Evolutionary conservation across 2,888 invertebrate genomes (phyloP).

Genomic region (Microctonus hyperodae): DNA sequence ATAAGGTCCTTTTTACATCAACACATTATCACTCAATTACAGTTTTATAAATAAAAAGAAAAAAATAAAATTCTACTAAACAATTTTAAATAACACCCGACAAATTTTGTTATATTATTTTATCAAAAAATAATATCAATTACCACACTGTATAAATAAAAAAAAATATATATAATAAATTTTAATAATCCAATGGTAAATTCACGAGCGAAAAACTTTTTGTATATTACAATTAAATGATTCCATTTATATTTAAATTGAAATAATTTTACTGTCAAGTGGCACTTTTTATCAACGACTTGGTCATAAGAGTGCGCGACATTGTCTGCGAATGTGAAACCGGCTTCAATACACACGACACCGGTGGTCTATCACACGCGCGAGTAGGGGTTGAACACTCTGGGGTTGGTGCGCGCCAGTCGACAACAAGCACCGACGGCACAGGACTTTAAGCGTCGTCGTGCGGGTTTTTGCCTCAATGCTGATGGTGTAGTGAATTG

Average conservation of each 20-base stretch:
- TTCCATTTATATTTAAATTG: not conserved
- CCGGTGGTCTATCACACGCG: not conserved
- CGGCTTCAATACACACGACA: slow-evolving; percentile 17
- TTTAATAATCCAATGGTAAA: not conserved
- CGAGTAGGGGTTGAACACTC: slow-evolving; percentile 11
- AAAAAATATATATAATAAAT: no score
- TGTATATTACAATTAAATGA: no score
- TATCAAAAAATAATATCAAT: no score
- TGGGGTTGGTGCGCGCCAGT: slow-evolving; percentile 15
- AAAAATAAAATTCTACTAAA: no score
- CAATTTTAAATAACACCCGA: not conserved
- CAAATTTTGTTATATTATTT: no score
- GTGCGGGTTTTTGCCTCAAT: not conserved
- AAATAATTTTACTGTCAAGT: not conserved
- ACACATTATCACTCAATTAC: no score
- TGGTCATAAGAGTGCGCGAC: slow-evolving; percentile 53
- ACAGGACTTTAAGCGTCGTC: not conserved
- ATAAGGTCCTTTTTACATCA: no score
- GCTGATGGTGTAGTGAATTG: slow-evolving; percentile 29
- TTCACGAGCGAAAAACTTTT: not conserved
- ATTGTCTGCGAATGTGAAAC: slow-evolving; percentile 47
- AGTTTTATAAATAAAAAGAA: not conserved
- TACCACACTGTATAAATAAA: not conserved
- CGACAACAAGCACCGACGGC: slow-evolving; percentile 10
- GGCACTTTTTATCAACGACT: slow-evolving; percentile 55